Evolutionary conservation across 2,797 vertebrate species (phyloP).

Genomic region (Heterohyrax brucei): DNA sequence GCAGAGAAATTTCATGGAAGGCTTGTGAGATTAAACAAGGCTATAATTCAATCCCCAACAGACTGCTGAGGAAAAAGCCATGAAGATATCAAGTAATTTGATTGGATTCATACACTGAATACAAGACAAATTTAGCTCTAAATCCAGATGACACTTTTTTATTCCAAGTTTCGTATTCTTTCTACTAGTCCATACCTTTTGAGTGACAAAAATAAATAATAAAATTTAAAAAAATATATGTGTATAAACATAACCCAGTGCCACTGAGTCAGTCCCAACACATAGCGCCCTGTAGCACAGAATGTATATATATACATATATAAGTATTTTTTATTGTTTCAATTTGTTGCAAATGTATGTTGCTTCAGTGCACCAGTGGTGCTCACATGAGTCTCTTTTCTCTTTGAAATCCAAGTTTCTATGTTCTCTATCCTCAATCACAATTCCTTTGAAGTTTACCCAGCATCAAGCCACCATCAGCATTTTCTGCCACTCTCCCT

Average conservation of each 20-base stretch:
- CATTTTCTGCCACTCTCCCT: not conserved
- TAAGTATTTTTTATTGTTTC: not conserved
- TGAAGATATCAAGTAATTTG: not conserved
- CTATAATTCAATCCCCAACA: not conserved
- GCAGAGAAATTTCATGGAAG: slow-evolving; percentile 40
- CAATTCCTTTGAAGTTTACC: not conserved
- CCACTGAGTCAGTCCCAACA: too few relatives aligned
- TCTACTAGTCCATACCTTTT: not conserved
- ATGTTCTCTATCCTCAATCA: not conserved
- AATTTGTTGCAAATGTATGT: not conserved
- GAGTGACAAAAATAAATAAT: not conserved
- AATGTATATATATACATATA: not conserved
- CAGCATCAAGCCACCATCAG: not conserved
- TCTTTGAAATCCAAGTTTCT: not conserved
- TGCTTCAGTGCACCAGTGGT: not conserved
- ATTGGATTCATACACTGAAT: not conserved
- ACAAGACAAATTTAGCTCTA: not conserved
- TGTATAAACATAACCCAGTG: too few relatives aligned
- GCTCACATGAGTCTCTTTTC: not conserved
- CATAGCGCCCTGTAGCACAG: too few relatives aligned
- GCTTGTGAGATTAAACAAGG: not conserved
- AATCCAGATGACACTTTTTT: not conserved
- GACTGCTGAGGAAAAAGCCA: not conserved
- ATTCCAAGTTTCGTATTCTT: not conserved
- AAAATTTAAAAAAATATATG: not conserved